A percentile compares a stretch with the other conserved stretches of the same genome.
Conservation (phyloP, 2,888 invertebrate genomes). For the Digitonthophagus gazella region DNA sequence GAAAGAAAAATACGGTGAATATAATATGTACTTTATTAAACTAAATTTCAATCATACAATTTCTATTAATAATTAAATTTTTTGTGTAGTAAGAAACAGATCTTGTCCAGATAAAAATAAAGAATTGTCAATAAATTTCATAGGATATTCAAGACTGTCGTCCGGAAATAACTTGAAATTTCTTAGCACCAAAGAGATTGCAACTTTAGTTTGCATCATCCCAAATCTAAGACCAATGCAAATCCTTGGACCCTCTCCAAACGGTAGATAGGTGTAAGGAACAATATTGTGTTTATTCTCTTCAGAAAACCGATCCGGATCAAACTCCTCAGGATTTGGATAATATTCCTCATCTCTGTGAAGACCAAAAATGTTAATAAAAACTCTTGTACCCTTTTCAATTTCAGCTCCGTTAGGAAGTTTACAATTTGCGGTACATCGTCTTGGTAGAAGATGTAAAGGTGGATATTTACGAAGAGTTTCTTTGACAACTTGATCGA, state of each 20-base stretch:
- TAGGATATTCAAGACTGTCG: slow-evolving; percentile 7
- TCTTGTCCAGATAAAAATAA: slow-evolving; percentile 7
- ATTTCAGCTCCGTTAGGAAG: slow-evolving; percentile 9
- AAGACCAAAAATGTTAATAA: slow-evolving; percentile 20
- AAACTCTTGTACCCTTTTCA: slow-evolving; percentile 15
- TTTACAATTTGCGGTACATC: slow-evolving; percentile 20
- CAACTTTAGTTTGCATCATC: slow-evolving; percentile 24
- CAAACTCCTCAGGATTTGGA: slow-evolving; percentile 20
- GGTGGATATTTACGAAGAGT: slow-evolving; percentile 23
- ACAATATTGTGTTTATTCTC: slow-evolving; percentile 19
- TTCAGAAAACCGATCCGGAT: slow-evolving; percentile 22
- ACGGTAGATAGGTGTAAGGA: slow-evolving; percentile 17
- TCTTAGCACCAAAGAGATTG: slow-evolving; percentile 8
- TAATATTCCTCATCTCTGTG: slow-evolving; percentile 22
- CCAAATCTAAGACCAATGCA: slow-evolving; percentile 24
- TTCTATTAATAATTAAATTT: too few relatives aligned
- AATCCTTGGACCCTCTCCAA: slow-evolving; percentile 22
- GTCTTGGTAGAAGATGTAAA: slow-evolving; percentile 11
- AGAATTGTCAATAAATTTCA: background rate
- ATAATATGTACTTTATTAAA: too few relatives aligned
- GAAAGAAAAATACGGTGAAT: too few relatives aligned
- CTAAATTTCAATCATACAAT: too few relatives aligned
- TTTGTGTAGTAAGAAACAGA: background rate
- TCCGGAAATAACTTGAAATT: slow-evolving; percentile 12
- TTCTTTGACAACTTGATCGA: slow-evolving; percentile 49